These are phyloP conservation scores for Hippocampus guttulatus DNA, from an alignment of 2,113 vertebrate species.

Conservation along the genomic window DNA sequence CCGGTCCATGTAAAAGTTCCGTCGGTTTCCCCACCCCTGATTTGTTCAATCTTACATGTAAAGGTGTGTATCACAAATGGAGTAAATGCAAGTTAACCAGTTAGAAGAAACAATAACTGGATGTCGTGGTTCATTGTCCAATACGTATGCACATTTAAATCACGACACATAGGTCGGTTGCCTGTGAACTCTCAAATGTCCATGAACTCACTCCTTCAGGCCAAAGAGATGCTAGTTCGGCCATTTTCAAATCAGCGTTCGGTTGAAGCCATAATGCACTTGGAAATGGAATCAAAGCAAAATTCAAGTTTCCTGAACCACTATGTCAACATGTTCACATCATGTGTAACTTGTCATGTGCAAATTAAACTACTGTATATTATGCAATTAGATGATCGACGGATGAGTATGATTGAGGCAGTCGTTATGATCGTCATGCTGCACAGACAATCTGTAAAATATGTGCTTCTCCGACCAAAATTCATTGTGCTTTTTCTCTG, in stretches of 20 bases:
- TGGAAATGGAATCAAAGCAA: background rate
- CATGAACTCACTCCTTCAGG: background rate
- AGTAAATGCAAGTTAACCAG: background rate
- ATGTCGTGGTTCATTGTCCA: background rate
- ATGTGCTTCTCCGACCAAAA: conserved; percentile 18
- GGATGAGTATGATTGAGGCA: background rate
- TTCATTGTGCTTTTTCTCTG: conserved; percentile 35
- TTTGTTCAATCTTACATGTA: background rate
- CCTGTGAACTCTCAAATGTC: background rate
- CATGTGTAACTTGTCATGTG: background rate
- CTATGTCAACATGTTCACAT: background rate
- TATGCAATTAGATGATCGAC: background rate
- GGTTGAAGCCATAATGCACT: conserved; percentile 1
- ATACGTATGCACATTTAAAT: background rate
- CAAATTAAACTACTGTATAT: background rate
- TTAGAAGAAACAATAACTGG: conserved; percentile 5
- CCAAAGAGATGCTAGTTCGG: background rate
- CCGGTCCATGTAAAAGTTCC: background rate
- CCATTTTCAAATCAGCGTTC: background rate
- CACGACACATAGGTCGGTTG: background rate
- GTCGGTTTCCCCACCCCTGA: background rate
- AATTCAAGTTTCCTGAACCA: background rate
- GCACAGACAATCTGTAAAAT: conserved; percentile 54
- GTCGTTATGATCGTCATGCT: background rate
- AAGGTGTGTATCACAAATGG: background rate